Evolutionary conservation across 1,140 invertebrate genomes (phyloP).

Genomic region (Penaeus indicus): DNA sequence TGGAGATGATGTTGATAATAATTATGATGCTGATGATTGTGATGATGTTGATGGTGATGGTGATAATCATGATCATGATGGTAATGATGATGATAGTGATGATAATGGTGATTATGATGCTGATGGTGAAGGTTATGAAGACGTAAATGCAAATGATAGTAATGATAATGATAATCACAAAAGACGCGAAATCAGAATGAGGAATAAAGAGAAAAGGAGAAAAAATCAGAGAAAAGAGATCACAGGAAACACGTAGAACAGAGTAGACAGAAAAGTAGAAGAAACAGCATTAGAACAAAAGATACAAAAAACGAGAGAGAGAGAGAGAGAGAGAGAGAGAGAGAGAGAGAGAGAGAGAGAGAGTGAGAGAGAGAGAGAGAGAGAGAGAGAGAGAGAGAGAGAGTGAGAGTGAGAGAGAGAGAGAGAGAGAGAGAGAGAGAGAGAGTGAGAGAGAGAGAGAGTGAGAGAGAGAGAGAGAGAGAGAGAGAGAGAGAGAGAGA

Average conservation of each 20-base stretch:
- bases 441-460: slow-evolving; percentile 31
- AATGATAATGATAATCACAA: background rate
- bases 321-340: slow-evolving; percentile 3
- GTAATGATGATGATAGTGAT: background rate
- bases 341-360: slow-evolving; percentile 19
- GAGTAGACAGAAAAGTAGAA: background rate
- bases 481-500: slow-evolving; percentile 35
- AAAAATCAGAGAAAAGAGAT: background rate
- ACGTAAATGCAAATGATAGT: background rate
- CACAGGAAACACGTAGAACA: background rate
- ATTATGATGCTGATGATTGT: too few relatives aligned
- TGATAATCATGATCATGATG: too few relatives aligned
- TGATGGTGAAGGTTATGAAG: background rate
- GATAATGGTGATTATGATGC: background rate
- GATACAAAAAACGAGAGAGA: background rate
- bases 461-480: slow-evolving; percentile 20
- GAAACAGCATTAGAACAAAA: background rate
- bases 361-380: background rate
- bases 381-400: background rate
- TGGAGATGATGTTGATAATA: too few relatives aligned
- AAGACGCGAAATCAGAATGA: background rate
- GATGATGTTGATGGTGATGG: too few relatives aligned
- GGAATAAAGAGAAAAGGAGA: background rate
- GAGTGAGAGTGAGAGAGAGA: background rate
- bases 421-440: background rate